These are phyloP conservation scores for Pelmatolapia mariae DNA, from an alignment of 2,113 vertebrate genomes.

Conservation along the genomic window DNA sequence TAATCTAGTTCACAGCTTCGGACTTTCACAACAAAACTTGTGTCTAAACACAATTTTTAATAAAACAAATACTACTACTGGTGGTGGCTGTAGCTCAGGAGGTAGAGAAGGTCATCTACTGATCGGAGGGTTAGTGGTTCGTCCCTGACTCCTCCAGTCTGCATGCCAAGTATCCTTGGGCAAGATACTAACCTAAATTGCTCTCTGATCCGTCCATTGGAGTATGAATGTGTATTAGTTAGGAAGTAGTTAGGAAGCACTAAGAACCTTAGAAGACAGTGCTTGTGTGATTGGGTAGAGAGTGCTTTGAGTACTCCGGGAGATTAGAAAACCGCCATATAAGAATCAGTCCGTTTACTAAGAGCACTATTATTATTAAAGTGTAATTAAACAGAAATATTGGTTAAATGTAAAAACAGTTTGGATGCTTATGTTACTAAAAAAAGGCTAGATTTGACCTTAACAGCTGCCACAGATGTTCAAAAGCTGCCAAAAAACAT, in stretches of 20 bases:
- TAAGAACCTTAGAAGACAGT: no score
- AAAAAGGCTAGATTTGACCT: neutral
- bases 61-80: neutral
- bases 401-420: neutral
- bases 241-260: no score
- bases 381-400: neutral
- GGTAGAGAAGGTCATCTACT: no score
- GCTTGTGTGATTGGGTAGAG: no score
- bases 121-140: neutral
- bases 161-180: no score
- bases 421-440: neutral
- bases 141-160: neutral
- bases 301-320: no score
- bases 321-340: neutral
- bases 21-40: neutral
- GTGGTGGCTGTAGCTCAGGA: neutral
- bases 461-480: neutral
- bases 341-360: neutral
- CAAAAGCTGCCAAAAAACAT: neutral
- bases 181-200: no score
- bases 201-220: neutral
- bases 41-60: neutral
- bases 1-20: neutral
- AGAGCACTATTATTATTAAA: neutral
- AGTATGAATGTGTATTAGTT: neutral